Evolutionary conservation across 1,140 invertebrate genomes (phyloP), one percentile per base, ranked within the genome.

Genomic region (Lycorma delicatula): DNA sequence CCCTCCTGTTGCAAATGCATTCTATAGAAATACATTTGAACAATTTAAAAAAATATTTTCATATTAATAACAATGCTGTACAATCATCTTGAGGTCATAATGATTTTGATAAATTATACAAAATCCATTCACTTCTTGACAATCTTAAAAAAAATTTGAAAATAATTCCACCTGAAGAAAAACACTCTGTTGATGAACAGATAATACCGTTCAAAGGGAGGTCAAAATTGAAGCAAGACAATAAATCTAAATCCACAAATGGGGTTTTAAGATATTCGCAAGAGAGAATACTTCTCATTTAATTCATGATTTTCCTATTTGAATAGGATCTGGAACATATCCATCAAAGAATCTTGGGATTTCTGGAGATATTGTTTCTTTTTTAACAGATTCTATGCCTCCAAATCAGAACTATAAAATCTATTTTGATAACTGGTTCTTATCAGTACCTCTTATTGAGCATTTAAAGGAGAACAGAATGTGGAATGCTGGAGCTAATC

Each of bases 351-450:
- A 65, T 44, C 47, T 70, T 47, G 63, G 62, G 56, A 58, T 60
- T 47, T 62, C 54, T 53, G 41, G 48, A 34, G 67, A 70, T 62
- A 53, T 66, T 13, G 64, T 69, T 18, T 5, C 62, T 25, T 34
- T 53, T 25, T 47, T 64, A 25, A 13, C 44, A 46, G 16, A 29
- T n/a, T 20, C 11, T 7, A 56, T 63, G 11, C 63, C 63, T 36
- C 29, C n/a, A 16, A 13, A 49, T 18, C 29, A 48, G 28, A 58
- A 68, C 54, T 68, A 63, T 48, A 60, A 54, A 52, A 31, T 67
- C n/a, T 68, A 57, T 61, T 68, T 69, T 62, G 66, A 70, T 29
- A 71, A 72, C 50, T 72, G 64, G 41, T 70, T 66, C 58, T 68
- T 68, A 7, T 67, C 60, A 49, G 28, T 67, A n/a, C 57, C 13